Conservation (phyloP, 2,797 vertebrate species). For the Tiaroga cobitis region DNA sequence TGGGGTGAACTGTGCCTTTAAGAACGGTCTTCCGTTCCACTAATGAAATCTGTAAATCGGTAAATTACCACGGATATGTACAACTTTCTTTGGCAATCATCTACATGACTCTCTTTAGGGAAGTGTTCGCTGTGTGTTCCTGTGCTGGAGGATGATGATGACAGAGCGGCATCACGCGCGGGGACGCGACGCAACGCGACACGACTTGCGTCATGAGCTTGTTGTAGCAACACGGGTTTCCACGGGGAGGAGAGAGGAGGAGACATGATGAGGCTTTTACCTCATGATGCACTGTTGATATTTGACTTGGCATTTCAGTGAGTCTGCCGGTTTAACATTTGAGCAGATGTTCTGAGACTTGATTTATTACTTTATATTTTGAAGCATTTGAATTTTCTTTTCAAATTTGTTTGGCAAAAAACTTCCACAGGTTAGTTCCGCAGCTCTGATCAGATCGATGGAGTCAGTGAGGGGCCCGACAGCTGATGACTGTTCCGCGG, state of each 20-base stretch:
- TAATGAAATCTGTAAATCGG: neutral
- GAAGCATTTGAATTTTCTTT: too few species aligned
- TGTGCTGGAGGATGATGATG: neutral
- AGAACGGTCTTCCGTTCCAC: neutral
- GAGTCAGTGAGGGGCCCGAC: constrained; percentile 41
- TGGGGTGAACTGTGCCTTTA: neutral
- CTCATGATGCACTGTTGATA: neutral
- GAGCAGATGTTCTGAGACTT: too few species aligned
- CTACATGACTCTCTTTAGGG: neutral
- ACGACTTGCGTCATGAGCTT: constrained; percentile 17
- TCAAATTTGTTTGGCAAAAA: too few species aligned
- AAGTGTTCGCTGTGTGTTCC: neutral
- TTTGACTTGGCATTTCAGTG: neutral
- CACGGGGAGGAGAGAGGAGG: constrained; percentile 35
- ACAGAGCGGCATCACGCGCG: neutral
- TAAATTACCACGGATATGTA: neutral
- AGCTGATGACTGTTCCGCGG: constrained; percentile 57
- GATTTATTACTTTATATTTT: too few species aligned
- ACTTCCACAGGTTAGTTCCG: neutral
- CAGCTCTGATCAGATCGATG: neutral
- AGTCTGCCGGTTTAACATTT: too few species aligned
- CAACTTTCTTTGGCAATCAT: neutral
- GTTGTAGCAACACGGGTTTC: constrained; percentile 65
- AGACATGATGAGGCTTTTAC: constrained; percentile 22
- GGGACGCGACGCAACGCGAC: neutral